Evolutionary conservation across 2,888 invertebrate species (phyloP).

Genomic region (Drepana falcataria): DNA sequence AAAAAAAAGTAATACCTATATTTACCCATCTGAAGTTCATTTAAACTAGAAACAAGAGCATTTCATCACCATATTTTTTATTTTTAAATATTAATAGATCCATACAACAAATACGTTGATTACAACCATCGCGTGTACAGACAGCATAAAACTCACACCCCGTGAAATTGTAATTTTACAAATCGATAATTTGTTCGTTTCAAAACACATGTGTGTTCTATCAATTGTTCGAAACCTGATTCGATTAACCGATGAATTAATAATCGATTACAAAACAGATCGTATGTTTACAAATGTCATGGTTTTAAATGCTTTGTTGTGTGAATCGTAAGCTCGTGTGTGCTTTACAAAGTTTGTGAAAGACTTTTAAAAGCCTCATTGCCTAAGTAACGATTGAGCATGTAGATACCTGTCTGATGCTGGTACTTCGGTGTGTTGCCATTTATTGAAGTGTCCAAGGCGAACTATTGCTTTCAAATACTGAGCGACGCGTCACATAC

Average conservation of each 20-base stretch:
- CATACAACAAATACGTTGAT: slow-evolving; percentile 37
- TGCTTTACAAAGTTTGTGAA: slow-evolving; percentile 1
- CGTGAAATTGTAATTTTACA: slow-evolving; percentile 39
- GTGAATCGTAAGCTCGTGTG: slow-evolving; percentile 22
- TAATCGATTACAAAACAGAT: slow-evolving; percentile 50
- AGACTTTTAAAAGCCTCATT: slow-evolving; percentile 4
- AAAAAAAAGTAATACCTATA: no score
- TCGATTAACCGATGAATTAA: slow-evolving; percentile 39
- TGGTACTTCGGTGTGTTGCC: not conserved
- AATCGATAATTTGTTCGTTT: slow-evolving; percentile 34
- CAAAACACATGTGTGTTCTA: slow-evolving; percentile 38
- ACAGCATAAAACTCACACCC: slow-evolving; percentile 39
- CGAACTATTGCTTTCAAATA: not conserved
- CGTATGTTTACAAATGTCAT: slow-evolving; percentile 58
- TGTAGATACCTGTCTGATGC: not conserved
- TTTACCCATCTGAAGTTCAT: no score
- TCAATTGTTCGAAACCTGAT: slow-evolving; percentile 40
- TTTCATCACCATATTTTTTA: no score
- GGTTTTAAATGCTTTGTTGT: slow-evolving; percentile 44
- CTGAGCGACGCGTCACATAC: no score
- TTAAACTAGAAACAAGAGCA: slow-evolving; percentile 28
- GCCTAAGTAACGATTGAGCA: not conserved
- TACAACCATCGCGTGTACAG: slow-evolving; percentile 51
- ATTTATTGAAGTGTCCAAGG: not conserved
- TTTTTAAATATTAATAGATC: slow-evolving; percentile 14